phyloP scores from a whole-genome alignment of 2,888 invertebrate genomes.

The Selenia dentaria region DNA sequence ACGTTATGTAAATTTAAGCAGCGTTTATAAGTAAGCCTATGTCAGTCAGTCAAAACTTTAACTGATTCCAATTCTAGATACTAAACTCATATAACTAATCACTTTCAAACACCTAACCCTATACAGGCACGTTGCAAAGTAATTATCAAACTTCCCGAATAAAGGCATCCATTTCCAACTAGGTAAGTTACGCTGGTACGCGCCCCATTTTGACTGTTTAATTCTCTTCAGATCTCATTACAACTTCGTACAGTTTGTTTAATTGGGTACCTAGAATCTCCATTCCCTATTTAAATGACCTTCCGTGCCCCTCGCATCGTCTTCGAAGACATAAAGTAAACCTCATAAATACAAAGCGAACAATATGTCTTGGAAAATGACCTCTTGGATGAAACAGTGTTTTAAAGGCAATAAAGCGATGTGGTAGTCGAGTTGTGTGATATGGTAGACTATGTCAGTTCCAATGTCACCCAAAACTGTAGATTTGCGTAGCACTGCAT shows the following conservation, averaged over 20 bases:
- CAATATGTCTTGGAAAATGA: too few relatives aligned
- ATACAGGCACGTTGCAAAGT: slow-evolving; percentile 20
- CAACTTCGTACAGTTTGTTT: slow-evolving; percentile 53
- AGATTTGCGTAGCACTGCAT: too few relatives aligned
- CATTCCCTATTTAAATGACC: slow-evolving; percentile 40
- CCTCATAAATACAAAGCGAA: too few relatives aligned
- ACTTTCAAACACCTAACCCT: slow-evolving; percentile 3
- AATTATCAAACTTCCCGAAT: slow-evolving; percentile 25
- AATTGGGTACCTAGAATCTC: slow-evolving; percentile 47
- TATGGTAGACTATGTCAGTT: too few relatives aligned
- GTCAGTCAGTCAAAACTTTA: too few relatives aligned
- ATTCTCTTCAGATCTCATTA: slow-evolving; percentile 55
- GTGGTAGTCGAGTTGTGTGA: too few relatives aligned
- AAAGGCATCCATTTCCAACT: slow-evolving; percentile 34
- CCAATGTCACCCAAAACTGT: too few relatives aligned
- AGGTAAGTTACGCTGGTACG: slow-evolving; percentile 37
- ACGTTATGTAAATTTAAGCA: too few relatives aligned
- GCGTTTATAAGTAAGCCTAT: too few relatives aligned
- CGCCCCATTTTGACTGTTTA: slow-evolving; percentile 49
- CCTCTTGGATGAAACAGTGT: too few relatives aligned
- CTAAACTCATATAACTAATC: not conserved
- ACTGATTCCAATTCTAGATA: too few relatives aligned
- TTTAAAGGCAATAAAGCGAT: too few relatives aligned
- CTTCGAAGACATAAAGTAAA: slow-evolving; percentile 11
- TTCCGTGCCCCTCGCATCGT: slow-evolving; percentile 6